phyloP scores from a whole-genome alignment of 64 coral and sea anemone species.

The Montipora foliosa region DNA sequence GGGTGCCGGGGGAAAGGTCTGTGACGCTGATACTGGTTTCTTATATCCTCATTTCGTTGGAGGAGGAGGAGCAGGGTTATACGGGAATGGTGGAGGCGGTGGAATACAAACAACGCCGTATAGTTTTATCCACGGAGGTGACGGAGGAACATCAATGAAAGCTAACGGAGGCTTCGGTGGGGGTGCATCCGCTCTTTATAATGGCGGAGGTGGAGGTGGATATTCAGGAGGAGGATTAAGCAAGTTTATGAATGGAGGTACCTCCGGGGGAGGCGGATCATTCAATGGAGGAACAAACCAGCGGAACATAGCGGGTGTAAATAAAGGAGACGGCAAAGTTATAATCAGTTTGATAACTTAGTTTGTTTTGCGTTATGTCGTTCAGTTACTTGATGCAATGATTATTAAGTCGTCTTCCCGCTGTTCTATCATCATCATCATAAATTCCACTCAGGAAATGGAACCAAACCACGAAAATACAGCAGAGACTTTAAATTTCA shows the following conservation, averaged over 20 bases:
- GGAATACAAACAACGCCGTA: neutral
- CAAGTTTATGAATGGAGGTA: neutral
- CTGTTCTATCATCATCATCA: no score
- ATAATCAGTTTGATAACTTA: conserved; percentile 21
- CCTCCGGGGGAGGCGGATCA: conserved; percentile 77
- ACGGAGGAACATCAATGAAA: conserved; percentile 3
- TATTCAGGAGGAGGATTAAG: conserved; percentile 77
- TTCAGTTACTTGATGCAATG: no score
- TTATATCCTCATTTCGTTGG: neutral
- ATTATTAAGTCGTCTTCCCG: no score
- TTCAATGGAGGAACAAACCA: conserved; percentile 66
- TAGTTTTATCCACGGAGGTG: conserved; percentile 73
- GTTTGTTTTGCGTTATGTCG: no score
- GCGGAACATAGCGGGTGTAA: conserved; percentile 71
- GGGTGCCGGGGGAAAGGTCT: conserved; percentile 53
- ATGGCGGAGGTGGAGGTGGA: conserved; percentile 73
- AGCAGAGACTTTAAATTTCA: no score
- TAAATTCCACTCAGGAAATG: no score
- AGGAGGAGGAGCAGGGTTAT: conserved; percentile 48
- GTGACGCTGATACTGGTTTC: conserved; percentile 9
- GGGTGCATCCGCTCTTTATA: neutral
- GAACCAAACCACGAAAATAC: no score
- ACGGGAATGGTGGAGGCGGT: neutral
- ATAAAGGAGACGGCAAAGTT: conserved; percentile 74
- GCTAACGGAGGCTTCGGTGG: conserved; percentile 58